Conservation (phyloP, 2,888 invertebrate species). For the Neocrepidodera transversa region DNA sequence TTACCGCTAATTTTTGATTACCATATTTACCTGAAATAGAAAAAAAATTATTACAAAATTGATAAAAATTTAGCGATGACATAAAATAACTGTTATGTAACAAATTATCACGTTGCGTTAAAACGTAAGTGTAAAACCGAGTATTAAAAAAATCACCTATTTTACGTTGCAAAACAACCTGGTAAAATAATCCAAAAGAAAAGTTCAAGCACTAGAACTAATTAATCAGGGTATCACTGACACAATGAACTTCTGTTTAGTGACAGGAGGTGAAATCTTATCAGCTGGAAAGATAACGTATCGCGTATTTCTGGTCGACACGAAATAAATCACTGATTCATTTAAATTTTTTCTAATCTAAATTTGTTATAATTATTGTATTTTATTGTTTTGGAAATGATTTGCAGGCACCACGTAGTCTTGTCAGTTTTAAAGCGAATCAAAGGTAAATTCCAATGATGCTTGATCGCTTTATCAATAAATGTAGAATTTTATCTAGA, state of each 20-base stretch:
- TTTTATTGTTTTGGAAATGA: background rate
- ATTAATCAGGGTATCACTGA: constrained; percentile 21
- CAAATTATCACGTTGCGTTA: too few relatives aligned
- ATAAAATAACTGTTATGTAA: too few relatives aligned
- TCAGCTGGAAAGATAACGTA: constrained; percentile 23
- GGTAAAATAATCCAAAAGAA: constrained; percentile 2
- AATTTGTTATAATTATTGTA: background rate
- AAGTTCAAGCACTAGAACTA: constrained; percentile 11
- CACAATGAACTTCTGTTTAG: constrained; percentile 29
- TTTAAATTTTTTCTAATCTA: background rate
- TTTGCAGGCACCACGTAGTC: background rate
- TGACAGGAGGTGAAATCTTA: constrained; percentile 26
- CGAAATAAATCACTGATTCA: background rate
- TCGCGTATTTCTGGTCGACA: background rate
- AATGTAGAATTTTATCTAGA: too few relatives aligned
- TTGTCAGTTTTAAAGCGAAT: too few relatives aligned
- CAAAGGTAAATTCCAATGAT: too few relatives aligned
- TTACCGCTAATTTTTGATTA: background rate
- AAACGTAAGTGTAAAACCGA: too few relatives aligned
- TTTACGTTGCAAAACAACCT: background rate
- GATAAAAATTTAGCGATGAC: too few relatives aligned
- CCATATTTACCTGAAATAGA: background rate
- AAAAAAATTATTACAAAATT: background rate
- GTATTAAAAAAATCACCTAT: background rate
- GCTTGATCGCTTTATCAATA: too few relatives aligned